These are phyloP conservation scores for Drosophila ustulata DNA, from an alignment of 2,888 invertebrate species.

Conservation along the genomic window DNA sequence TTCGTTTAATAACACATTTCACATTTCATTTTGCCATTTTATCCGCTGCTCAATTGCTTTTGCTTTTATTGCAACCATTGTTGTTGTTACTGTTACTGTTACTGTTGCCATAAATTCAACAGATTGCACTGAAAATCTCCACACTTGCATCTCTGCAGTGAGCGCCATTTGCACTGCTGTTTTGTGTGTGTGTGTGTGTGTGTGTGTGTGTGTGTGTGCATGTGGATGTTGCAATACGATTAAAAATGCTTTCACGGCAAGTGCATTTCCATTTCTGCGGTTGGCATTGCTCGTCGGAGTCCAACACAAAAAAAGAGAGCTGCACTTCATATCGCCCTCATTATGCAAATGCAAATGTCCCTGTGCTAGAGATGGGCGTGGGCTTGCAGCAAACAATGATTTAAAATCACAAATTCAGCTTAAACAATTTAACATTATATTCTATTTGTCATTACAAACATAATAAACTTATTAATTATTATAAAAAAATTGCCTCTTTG, in stretches of 20 bases:
- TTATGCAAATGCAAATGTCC: conserved; percentile 50
- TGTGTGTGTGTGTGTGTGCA: neutral
- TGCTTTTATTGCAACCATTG: conserved; percentile 42
- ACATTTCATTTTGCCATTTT: conserved; percentile 64
- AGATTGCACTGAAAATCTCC: conserved; percentile 73
- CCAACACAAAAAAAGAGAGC: conserved; percentile 12
- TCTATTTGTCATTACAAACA: neutral
- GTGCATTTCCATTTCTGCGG: conserved; percentile 80
- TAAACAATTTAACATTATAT: neutral
- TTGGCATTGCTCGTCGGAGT: conserved; percentile 33
- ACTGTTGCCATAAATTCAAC: conserved; percentile 73
- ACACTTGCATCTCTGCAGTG: conserved; percentile 61
- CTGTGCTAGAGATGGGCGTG: conserved; percentile 4
- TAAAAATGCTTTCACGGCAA: conserved; percentile 81
- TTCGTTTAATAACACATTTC: conserved; percentile 80
- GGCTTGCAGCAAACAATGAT: neutral
- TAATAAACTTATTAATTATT: too few species aligned
- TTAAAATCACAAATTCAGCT: neutral
- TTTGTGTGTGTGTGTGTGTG: conserved; percentile 3
- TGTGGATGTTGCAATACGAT: conserved; percentile 63
- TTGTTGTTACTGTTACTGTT: conserved; percentile 28
- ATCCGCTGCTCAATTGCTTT: conserved; percentile 54
- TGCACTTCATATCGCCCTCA: conserved; percentile 59
- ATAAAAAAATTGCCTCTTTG: too few species aligned
- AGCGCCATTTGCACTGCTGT: conserved; percentile 44